A percentile compares a stretch with the other conserved stretches of the same genome.
These are phyloP conservation scores for Nasonia longicornis DNA, from an alignment of 1,140 invertebrate species.

Conservation along the genomic window DNA sequence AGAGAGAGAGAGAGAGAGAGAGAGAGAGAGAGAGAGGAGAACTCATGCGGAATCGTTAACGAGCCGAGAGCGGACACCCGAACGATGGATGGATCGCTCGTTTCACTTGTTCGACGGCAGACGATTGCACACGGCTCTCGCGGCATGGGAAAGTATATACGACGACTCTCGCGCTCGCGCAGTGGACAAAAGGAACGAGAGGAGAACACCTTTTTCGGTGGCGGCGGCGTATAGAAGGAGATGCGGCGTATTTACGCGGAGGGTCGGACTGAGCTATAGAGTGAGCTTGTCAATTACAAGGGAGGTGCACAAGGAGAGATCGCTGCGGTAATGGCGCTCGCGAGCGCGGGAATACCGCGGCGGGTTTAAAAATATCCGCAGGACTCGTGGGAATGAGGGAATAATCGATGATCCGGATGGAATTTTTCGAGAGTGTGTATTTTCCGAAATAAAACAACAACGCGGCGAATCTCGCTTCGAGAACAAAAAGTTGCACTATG, in stretches of 20 bases:
- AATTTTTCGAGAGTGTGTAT: too few species aligned
- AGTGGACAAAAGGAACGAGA: background rate
- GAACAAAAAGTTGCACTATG: too few species aligned
- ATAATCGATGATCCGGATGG: too few species aligned
- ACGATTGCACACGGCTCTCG: background rate
- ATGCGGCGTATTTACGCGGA: background rate
- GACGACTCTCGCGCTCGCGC: too few species aligned
- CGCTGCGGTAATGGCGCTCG: background rate
- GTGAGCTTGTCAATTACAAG: slow-evolving; percentile 8
- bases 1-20: slow-evolving; percentile 49
- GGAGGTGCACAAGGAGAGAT: background rate
- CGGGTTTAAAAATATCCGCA: background rate
- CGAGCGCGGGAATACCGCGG: background rate
- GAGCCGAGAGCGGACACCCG: slow-evolving; percentile 61
- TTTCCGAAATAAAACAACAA: too few species aligned
- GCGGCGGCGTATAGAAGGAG: background rate
- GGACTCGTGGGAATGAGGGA: background rate
- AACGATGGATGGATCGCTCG: slow-evolving; percentile 61
- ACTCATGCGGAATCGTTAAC: slow-evolving; percentile 67
- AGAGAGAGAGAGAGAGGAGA: slow-evolving; percentile 51
- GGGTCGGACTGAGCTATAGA: background rate
- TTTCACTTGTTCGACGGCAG: slow-evolving; percentile 18
- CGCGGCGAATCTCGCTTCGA: too few species aligned
- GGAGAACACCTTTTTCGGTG: background rate
- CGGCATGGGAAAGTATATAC: too few species aligned